These are phyloP conservation scores for Phengaris alcon DNA, from an alignment of 2,888 invertebrate species.

Conservation along the genomic window DNA sequence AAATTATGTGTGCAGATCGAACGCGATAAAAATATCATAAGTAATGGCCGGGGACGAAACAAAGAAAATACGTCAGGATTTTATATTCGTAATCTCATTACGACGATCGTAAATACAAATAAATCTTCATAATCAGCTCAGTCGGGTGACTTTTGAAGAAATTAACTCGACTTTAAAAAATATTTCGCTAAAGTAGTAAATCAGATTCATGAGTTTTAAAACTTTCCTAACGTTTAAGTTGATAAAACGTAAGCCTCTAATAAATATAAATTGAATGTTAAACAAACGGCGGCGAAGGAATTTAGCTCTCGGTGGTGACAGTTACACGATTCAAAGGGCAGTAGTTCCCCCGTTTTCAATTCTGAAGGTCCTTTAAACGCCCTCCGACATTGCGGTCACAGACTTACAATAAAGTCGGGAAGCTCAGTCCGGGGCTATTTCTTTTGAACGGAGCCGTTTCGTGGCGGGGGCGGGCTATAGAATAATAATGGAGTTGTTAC, in stretches of 20 bases:
- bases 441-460: slow-evolving; percentile 50
- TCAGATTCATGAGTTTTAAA: slow-evolving; percentile 6
- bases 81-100: slow-evolving; percentile 16
- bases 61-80: background rate
- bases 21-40: slow-evolving; percentile 1
- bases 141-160: slow-evolving; percentile 14
- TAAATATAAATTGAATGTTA: slow-evolving; percentile 23
- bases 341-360: slow-evolving; percentile 38
- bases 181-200: slow-evolving; percentile 14
- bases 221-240: background rate
- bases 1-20: slow-evolving; percentile 22
- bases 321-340: slow-evolving; percentile 34
- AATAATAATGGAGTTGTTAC: slow-evolving; percentile 47
- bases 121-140: slow-evolving; percentile 14
- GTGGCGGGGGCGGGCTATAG: slow-evolving; percentile 32
- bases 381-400: slow-evolving; percentile 56
- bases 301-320: slow-evolving; percentile 34
- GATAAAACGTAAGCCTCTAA: slow-evolving; percentile 9
- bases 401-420: slow-evolving; percentile 61
- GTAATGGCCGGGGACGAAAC: background rate
- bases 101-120: slow-evolving; percentile 1
- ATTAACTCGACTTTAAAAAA: slow-evolving; percentile 3
- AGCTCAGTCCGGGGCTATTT: slow-evolving; percentile 55
- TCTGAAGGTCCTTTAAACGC: slow-evolving; percentile 35
- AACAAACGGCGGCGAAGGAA: slow-evolving; percentile 21